Conservation (phyloP, 2,888 invertebrate genomes). For the Sepioteuthis lessoniana region DNA sequence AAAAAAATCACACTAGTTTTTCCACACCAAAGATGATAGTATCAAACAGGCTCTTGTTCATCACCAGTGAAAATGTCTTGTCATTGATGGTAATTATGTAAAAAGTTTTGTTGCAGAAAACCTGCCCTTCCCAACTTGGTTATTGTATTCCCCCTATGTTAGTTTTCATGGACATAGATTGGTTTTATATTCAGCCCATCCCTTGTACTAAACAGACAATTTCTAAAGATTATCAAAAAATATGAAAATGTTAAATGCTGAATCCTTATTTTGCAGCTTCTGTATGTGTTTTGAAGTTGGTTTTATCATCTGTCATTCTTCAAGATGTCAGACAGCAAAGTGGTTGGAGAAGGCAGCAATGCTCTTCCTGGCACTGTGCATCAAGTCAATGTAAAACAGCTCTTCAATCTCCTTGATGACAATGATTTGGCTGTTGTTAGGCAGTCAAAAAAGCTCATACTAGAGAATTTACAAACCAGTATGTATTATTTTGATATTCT, state of each 20-base stretch:
- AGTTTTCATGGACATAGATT: too few relatives aligned
- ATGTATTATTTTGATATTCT: slow-evolving; percentile 44
- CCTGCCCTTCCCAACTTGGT: too few relatives aligned
- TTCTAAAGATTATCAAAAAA: too few relatives aligned
- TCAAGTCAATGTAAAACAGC: slow-evolving; percentile 40
- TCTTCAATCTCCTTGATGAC: slow-evolving; percentile 42
- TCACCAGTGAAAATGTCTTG: too few relatives aligned
- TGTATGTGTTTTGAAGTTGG: not conserved
- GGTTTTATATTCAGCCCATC: too few relatives aligned
- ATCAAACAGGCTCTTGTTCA: too few relatives aligned
- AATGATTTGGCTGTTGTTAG: slow-evolving; percentile 46
- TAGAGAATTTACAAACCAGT: slow-evolving; percentile 63
- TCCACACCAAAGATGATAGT: too few relatives aligned
- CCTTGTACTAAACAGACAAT: too few relatives aligned
- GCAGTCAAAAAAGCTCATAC: slow-evolving; percentile 55
- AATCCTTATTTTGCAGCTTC: not conserved
- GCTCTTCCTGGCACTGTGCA: slow-evolving; percentile 34
- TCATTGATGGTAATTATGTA: too few relatives aligned
- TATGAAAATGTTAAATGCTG: not conserved
- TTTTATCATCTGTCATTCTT: not conserved
- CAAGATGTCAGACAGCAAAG: not conserved
- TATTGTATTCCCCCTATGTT: too few relatives aligned
- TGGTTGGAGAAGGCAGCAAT: not conserved
- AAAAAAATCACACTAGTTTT: too few relatives aligned
- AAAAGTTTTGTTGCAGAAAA: too few relatives aligned